These are phyloP conservation scores for Ondatra zibethicus DNA, from an alignment of 2,113 vertebrate species.

Conservation along the genomic window DNA sequence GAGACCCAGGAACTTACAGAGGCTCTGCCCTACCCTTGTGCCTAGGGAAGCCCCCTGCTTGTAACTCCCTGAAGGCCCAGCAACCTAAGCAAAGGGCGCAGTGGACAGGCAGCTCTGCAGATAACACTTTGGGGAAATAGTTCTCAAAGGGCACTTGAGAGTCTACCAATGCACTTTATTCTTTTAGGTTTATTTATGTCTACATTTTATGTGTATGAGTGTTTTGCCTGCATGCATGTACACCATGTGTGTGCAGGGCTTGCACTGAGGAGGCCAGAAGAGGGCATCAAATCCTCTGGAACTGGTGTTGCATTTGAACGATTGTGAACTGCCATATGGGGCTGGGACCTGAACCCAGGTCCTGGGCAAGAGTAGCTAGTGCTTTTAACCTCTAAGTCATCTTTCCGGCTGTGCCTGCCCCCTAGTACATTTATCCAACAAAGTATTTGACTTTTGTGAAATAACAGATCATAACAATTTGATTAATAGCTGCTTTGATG, in stretches of 20 bases:
- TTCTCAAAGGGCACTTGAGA: accelerated
- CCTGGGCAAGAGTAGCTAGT: not conserved
- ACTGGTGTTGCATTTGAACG: not conserved
- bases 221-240: not conserved
- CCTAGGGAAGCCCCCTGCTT: not conserved
- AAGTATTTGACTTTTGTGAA: slow-evolving; percentile 2
- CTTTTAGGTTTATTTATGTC: not conserved
- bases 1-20: not conserved
- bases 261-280: not conserved
- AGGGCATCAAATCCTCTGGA: not conserved
- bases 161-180: not conserved
- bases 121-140: not conserved
- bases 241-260: not conserved
- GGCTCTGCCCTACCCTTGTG: not conserved
- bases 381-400: not conserved
- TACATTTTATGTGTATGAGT: not conserved
- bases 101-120: not conserved
- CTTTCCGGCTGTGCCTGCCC: no score
- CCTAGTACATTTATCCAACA: not conserved
- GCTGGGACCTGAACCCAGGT: not conserved
- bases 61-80: not conserved
- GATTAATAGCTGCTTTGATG: not conserved
- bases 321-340: not conserved
- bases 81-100: accelerated
- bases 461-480: not conserved